Percentiles rank a stretch among this genome's conserved stretches.
phyloP scores from a whole-genome alignment of 1,140 invertebrate genomes.

The Heliconius congener region DNA sequence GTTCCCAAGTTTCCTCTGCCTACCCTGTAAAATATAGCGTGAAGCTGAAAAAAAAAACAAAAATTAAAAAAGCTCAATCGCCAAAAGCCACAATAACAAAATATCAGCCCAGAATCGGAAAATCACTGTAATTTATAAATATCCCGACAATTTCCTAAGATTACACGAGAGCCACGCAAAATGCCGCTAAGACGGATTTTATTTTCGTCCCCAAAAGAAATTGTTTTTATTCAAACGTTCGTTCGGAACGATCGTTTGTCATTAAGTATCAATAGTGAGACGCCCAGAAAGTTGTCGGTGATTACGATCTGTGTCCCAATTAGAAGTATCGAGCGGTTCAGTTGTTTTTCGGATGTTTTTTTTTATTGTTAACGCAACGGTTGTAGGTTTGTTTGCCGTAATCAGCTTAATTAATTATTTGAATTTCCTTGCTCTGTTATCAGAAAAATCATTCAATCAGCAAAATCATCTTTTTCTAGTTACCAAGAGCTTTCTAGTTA shows the following conservation, averaged over 20 bases:
- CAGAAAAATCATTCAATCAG: no score
- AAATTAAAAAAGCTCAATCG: not conserved
- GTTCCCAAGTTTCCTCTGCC: no score
- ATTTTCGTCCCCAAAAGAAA: conserved; percentile 23
- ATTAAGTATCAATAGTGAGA: conserved; percentile 36
- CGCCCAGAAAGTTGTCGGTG: conserved; percentile 23
- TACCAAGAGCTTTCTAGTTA: no score
- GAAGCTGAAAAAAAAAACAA: no score
- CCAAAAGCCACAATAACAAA: not conserved
- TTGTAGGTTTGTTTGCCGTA: no score
- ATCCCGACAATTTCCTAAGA: not conserved
- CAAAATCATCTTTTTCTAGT: no score
- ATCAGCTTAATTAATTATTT: no score
- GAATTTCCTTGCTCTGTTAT: no score
- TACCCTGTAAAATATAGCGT: no score
- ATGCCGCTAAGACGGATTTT: conserved; percentile 13
- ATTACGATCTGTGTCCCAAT: conserved; percentile 19
- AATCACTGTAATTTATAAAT: conserved; percentile 1
- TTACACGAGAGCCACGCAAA: not conserved
- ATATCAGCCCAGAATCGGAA: not conserved
- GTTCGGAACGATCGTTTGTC: conserved; percentile 27
- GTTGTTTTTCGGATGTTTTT: not conserved
- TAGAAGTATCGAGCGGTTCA: not conserved
- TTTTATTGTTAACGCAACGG: no score
- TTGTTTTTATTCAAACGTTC: conserved; percentile 24